These are phyloP conservation scores for Acrossocheilus wenchowensis DNA, from an alignment of 2,797 vertebrate genomes.

Conservation along the genomic window DNA sequence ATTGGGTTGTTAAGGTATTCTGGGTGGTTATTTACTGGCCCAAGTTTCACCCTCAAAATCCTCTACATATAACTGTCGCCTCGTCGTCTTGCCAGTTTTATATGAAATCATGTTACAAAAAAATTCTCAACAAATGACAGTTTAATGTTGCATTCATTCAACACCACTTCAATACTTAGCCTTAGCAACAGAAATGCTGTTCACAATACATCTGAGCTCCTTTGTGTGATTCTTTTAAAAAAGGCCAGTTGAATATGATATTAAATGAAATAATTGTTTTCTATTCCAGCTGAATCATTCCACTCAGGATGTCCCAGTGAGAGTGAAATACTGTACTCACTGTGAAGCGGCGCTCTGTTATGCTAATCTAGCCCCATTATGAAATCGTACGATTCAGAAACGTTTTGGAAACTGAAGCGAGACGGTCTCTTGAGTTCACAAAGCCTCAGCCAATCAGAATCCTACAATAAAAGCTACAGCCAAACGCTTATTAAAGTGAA, in stretches of 20 bases:
- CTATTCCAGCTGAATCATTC: constrained; percentile 22
- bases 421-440: constrained; percentile 7
- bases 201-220: background rate
- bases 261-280: constrained; percentile 29
- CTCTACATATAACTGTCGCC: background rate
- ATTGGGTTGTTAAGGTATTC: background rate
- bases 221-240: background rate
- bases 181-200: background rate
- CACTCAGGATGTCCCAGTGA: constrained; percentile 32
- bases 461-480: background rate
- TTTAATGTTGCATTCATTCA: background rate
- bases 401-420: background rate
- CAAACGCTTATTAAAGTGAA: background rate
- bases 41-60: background rate
- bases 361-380: constrained; percentile 30
- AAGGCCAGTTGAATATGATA: constrained; percentile 7
- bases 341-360: background rate
- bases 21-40: background rate
- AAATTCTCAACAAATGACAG: background rate
- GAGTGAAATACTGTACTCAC: background rate
- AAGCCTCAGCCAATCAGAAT: constrained; percentile 29
- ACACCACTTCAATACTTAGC: background rate
- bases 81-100: background rate
- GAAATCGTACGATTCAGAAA: background rate
- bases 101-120: background rate